Evolutionary conservation across 2,113 vertebrate genomes (phyloP), one percentile per base, ranked within the genome.

Genomic region (Podiceps cristatus): DNA sequence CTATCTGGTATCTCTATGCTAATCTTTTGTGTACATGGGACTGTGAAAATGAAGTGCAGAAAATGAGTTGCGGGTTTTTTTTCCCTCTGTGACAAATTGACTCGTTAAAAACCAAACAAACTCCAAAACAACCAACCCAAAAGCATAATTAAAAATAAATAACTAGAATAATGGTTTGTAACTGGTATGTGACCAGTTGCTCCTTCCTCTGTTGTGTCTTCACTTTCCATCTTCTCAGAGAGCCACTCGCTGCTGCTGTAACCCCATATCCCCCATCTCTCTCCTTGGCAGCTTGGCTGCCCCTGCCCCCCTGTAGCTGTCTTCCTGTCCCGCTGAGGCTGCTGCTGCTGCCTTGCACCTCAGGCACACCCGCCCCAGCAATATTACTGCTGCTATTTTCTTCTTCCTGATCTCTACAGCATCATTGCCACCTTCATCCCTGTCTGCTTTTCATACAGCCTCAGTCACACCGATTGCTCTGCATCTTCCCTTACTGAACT

Each of bases 41-140:
- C 96, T 96, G 85, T 96, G 94, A 97, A 93, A 93, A 73, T 81
- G 75, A 98, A 94, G 74, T 96, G 67, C 90, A 88, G 52, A 63
- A 53, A 56, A 72, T 66, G 71, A 89, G 10, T 96, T 76, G 13
- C 42, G 7, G 8, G 2, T 5, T 17, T 76, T 50, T 94, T 97
- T 97, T 90, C 95, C 88, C 20, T 47, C 18, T 47, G 9, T 59
- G 56, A 56, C 31, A 59, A 78, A 69, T 4, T 24, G 33, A 72
- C 52, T 42, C 67, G 31, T 92, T 82, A 25, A 64, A 93, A 91
- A 37, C 37, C 7, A 37, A 37, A 37, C 37, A 37, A 37, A 37
- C 37, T 9, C 37, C 37, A 37, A 37, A 37, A 37, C 37, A 37
- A 37, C 37, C 37, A 37, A 37, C 37, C 37, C 37, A 33, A 81